Conservation (phyloP, 2,113 vertebrate genomes). For the Corythoichthys haematopterus region DNA sequence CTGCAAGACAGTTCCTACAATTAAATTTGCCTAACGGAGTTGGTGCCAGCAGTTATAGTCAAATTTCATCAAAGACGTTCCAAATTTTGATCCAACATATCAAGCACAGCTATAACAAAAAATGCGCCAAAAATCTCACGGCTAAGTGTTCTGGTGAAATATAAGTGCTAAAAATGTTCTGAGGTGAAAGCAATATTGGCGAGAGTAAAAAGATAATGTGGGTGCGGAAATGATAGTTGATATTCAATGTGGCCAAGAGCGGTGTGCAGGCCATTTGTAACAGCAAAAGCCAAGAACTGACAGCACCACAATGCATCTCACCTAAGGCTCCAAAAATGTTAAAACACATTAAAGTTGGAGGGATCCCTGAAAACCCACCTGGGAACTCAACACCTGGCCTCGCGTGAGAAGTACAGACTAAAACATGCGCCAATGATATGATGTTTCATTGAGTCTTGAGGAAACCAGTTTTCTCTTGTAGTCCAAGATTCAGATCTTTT, state of each 20-base stretch:
- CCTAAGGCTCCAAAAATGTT: constrained; percentile 53
- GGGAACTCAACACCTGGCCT: constrained; percentile 47
- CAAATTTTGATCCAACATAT: neutral
- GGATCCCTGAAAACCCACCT: constrained; percentile 30
- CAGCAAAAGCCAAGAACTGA: constrained; percentile 48
- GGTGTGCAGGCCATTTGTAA: constrained; percentile 49
- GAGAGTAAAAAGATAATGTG: constrained; percentile 15
- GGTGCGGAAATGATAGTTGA: constrained; percentile 42
- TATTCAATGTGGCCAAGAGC: constrained; percentile 44
- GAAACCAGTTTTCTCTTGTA: neutral
- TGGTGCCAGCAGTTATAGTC: neutral
- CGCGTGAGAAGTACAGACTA: constrained; percentile 16
- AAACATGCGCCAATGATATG: neutral
- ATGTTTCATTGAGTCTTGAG: neutral
- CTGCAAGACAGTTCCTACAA: too few relatives aligned
- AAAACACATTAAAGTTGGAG: constrained; percentile 50
- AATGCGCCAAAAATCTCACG: neutral
- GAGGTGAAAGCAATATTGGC: constrained; percentile 8
- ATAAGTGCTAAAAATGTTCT: constrained; percentile 13
- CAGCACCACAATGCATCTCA: constrained; percentile 56
- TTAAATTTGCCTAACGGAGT: too few relatives aligned
- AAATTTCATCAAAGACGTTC: neutral
- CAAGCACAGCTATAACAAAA: neutral
- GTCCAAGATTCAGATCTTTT: neutral
- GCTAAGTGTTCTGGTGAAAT: neutral